Base-by-base conservation (phyloP, 2,888 invertebrate genomes). In the Subacronicta megacephala region DNA sequence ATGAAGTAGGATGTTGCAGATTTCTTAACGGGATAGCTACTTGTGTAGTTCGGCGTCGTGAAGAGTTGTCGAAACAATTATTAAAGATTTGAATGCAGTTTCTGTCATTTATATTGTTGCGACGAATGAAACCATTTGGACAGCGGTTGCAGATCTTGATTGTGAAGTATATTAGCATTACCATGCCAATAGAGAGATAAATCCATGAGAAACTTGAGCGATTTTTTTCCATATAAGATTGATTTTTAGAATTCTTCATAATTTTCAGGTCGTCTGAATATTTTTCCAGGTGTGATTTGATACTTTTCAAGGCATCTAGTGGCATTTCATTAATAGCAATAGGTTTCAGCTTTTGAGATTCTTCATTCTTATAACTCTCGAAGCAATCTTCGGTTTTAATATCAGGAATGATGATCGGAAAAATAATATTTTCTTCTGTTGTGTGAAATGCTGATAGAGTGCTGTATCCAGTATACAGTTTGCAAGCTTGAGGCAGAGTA, bases 401-500 rank as follows among this genome's bases (percentile, higher is more conserved):
- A 42, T 72, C 71, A 1, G 66, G 63, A 12, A 60, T 42, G 20
- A 72, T 55, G 1, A 67, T 59, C 6, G 73, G 71, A 17, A 38
- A 52, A 1, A 61, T 71, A 3, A 63, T 38, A 17, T 73, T 78
- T 36, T 65, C 52, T 53, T 56, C 47, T 2, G 31, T 33, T 0
- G 40, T 29, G 35, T 66, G 40, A 7, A 45, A 43, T 15, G 72
- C 72, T 52, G 68, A 45, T 1, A 76, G 46, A 2, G 75, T 70
- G 23, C 62, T 67, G 37, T 64, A 66, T 7, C 64, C 62, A 2
- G 73, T 77, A 36, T 70, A 45, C 0, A 75, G 44, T 42, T 69
- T 72, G 35, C 71, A 73, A 9, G 46, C 16, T 54, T 57, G 37
- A 17, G 33, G 44, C 7, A 72, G 43, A 0, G 56, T 45, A 4